A percentile compares a stretch with the other conserved stretches of the same genome.
phyloP scores from a whole-genome alignment of 2,888 invertebrate genomes.

The Mechanitis messenoides region DNA sequence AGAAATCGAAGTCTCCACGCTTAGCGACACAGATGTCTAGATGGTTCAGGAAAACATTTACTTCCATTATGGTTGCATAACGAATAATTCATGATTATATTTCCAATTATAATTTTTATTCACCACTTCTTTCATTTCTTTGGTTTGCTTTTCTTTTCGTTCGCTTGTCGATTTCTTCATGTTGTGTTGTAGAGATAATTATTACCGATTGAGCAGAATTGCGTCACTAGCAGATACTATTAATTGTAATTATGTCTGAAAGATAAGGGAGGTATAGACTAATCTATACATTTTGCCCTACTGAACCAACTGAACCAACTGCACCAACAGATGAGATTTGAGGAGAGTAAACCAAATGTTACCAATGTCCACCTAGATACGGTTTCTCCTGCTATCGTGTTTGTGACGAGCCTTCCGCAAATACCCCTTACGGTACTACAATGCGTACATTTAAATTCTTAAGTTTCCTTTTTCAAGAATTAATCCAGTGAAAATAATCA shows the following conservation, averaged over 20 bases:
- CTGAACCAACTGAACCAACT: neutral
- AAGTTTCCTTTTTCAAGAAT: too few relatives aligned
- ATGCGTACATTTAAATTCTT: neutral
- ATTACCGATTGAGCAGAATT: neutral
- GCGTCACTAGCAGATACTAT: neutral
- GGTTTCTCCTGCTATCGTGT: conserved; percentile 24
- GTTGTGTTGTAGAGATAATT: too few relatives aligned
- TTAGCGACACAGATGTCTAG: neutral
- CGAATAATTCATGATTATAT: conserved; percentile 6
- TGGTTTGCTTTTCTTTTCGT: neutral
- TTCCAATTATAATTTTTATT: conserved; percentile 5
- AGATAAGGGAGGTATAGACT: neutral
- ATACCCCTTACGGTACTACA: conserved; percentile 8
- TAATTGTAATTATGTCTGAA: neutral
- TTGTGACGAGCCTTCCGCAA: conserved; percentile 18
- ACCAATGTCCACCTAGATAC: conserved; percentile 5
- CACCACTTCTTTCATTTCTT: neutral
- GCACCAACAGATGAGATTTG: conserved; percentile 6
- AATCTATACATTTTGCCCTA: conserved; percentile 1
- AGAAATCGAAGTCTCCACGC: conserved; percentile 8
- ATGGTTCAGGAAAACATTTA: neutral
- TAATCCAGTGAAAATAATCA: too few relatives aligned
- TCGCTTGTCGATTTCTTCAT: too few relatives aligned
- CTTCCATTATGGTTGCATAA: neutral
- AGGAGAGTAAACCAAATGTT: conserved; percentile 7